Base-by-base conservation (phyloP, 30 jellyfish, hydroid and myxozoan genomes). In the Pseudorhiza aurosa region DNA sequence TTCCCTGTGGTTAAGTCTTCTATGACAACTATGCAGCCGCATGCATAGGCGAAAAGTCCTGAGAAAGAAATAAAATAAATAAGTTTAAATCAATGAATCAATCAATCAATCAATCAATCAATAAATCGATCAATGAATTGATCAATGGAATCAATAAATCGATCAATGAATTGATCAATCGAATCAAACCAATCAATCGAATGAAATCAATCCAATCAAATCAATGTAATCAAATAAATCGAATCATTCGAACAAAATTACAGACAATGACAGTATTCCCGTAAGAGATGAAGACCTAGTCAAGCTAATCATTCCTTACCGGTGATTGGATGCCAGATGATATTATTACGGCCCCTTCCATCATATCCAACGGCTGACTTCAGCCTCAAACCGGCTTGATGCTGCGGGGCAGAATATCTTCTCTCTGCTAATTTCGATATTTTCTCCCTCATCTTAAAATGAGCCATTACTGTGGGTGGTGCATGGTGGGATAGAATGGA, bases 331-430 rank as follows among this genome's bases (percentile, higher is more conserved):
- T 92, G 95, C 98, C 98, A 92, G 7, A 82, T 27, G 55, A 92
- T 42, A 57, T 92, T 92, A 24, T 68, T 70, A 46, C 96, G 56
- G 2, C 94, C 98, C 43, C 59, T 35, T 11, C 98, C 96, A 64
- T 84, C 88, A 68, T 75, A 85, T 15, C 98, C 98, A 37, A 92
- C 80, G n/a, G 73, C 91, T 8, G 96, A 55, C 31, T 67, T 65
- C 73, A 92, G 79, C 37, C 65, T 85, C 58, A 92, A 27, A 10
- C 98, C 98, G 24, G 98, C 98, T 51, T 65, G 87, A 18, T 77
- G 47, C 12, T 90, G 77, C 33, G 98, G 98, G 27, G 98, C 96
- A n/a, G 95, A 77, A 68, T 85, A 92, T 45, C 95, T 85, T 58
- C 72, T 92, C 30, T 60, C 88, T 17, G 98, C 96, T 29, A 92